Percentiles rank a stretch among this genome's conserved stretches.
These are phyloP conservation scores for Diglossa cyanea DNA, from an alignment of 2,797 vertebrate species.

Conservation along the genomic window DNA sequence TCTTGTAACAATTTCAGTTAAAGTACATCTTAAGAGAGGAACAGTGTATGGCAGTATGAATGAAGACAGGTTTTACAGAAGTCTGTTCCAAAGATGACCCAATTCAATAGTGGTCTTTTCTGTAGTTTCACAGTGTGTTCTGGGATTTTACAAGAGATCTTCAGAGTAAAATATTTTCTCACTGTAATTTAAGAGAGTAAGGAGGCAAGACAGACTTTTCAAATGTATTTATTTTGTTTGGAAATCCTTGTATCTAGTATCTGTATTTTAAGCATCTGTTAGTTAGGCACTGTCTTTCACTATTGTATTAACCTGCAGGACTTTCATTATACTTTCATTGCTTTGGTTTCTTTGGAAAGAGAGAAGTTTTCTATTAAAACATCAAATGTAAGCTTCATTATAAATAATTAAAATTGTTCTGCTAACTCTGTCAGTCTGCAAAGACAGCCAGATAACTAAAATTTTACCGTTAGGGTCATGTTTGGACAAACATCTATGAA, in stretches of 20 bases:
- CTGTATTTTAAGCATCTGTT: neutral
- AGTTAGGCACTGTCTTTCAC: neutral
- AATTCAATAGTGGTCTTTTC: neutral
- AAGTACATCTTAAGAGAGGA: neutral
- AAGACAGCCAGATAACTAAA: neutral
- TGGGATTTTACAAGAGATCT: neutral
- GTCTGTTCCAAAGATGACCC: neutral
- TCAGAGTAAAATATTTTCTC: neutral
- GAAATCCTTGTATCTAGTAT: neutral
- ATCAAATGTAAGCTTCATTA: neutral
- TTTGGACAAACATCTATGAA: neutral
- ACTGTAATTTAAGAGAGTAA: neutral
- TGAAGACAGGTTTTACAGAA: neutral
- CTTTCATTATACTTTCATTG: neutral
- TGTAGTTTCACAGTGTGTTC: neutral
- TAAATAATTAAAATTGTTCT: neutral
- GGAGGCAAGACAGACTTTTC: neutral
- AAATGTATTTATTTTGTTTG: neutral
- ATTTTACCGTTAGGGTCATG: fast-evolving
- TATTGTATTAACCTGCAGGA: neutral
- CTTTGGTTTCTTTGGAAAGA: neutral
- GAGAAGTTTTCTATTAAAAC: neutral
- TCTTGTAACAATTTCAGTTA: neutral
- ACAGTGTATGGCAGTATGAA: neutral
- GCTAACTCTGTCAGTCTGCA: neutral